Evolutionary conservation across 2,797 vertebrate species (phyloP).

Genomic region (Esox lucius): DNA sequence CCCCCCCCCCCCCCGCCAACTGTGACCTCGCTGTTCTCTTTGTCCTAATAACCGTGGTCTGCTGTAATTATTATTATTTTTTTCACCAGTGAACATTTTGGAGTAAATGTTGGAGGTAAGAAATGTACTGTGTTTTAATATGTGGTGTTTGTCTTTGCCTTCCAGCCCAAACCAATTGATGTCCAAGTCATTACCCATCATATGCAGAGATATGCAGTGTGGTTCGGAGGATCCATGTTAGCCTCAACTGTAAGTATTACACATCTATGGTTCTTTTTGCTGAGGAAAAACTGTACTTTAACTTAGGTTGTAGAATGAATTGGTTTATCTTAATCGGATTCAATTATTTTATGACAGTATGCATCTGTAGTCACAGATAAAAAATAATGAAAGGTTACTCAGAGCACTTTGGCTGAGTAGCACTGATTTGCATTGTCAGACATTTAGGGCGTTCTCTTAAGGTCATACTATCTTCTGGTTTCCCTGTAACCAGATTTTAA

Average conservation of each 20-base stretch:
- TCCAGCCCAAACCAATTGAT: conserved; percentile 93
- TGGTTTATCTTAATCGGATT: too few species aligned
- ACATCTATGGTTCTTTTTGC: not conserved
- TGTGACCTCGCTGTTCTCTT: not conserved
- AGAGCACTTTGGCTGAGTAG: not conserved
- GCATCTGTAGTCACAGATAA: too few species aligned
- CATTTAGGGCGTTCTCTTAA: not conserved
- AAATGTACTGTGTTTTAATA: not conserved
- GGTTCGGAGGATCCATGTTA: conserved; percentile 98
- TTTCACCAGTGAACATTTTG: not conserved
- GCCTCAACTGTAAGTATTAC: conserved; percentile 88
- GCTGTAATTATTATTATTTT: not conserved
- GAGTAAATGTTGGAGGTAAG: not conserved
- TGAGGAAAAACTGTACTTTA: not conserved
- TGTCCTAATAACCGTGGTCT: not conserved
- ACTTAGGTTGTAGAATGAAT: not conserved
- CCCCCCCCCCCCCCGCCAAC: not conserved
- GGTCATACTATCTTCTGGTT: not conserved
- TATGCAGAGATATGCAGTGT: conserved; percentile 96
- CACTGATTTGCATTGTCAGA: not conserved
- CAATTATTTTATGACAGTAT: too few species aligned
- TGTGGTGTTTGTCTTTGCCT: conserved; percentile 5
- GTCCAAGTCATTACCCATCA: conserved; percentile 95
- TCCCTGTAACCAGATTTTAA: not conserved
- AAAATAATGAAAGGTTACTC: not conserved